Percentiles rank a stretch among this genome's conserved stretches.
These are phyloP conservation scores for Darevskia mixta DNA, from an alignment of 2,797 vertebrate species.

Conservation along the genomic window DNA sequence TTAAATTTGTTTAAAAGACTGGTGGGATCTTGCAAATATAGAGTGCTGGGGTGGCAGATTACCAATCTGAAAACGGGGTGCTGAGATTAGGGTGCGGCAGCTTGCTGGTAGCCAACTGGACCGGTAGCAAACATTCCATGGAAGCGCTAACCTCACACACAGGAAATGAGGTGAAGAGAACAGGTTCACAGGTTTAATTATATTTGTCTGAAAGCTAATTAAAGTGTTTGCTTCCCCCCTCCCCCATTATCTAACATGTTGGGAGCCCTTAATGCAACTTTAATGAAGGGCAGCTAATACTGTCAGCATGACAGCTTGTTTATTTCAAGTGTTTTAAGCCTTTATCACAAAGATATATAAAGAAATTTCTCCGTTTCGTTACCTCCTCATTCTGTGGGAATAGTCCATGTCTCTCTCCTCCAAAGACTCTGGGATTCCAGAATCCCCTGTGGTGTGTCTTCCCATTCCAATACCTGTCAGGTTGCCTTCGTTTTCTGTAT, in stretches of 20 bases:
- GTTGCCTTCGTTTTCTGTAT: slow-evolving; percentile 32
- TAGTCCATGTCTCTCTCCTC: slow-evolving; percentile 75
- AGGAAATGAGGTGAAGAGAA: background rate
- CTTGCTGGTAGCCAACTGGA: background rate
- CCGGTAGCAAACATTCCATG: background rate
- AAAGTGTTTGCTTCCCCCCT: fast-evolving
- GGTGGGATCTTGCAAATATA: background rate
- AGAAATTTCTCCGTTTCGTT: slow-evolving; percentile 45
- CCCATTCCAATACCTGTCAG: slow-evolving; percentile 56
- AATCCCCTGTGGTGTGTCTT: slow-evolving; percentile 73
- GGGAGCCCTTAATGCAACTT: slow-evolving; percentile 36
- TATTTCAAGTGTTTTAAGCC: no score
- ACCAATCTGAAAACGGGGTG: background rate
- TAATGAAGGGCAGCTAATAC: slow-evolving; percentile 22
- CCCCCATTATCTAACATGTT: slow-evolving; percentile 10
- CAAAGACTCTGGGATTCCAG: slow-evolving; percentile 73
- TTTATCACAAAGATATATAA: no score
- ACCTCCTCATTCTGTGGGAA: slow-evolving; percentile 77
- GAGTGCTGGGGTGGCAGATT: background rate
- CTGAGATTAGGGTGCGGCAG: background rate
- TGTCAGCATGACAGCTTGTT: slow-evolving; percentile 9
- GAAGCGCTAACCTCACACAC: background rate
- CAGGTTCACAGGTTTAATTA: slow-evolving; percentile 39
- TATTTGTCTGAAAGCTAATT: slow-evolving; percentile 38
- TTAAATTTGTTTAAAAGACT: slow-evolving; percentile 31